Percentiles rank a stretch among this genome's conserved stretches.
Evolutionary conservation across 2,888 invertebrate genomes (phyloP).

Genomic region (Pantelozetes paolii): DNA sequence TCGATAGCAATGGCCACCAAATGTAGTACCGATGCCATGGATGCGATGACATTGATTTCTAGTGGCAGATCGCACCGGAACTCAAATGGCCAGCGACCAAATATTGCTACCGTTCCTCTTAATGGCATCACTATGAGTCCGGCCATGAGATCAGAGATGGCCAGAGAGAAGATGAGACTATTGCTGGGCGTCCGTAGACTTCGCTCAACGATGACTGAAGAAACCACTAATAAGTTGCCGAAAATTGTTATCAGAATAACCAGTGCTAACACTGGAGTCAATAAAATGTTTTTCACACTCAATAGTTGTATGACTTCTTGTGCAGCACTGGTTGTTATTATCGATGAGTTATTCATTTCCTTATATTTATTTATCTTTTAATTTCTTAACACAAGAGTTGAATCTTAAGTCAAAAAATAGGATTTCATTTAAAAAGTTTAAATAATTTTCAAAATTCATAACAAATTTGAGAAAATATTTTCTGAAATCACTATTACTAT

Average conservation of each 20-base stretch:
- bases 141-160: slow-evolving; percentile 7
- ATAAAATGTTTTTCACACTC: not conserved
- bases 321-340: not conserved
- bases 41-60: not conserved
- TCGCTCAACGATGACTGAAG: not conserved
- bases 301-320: not conserved
- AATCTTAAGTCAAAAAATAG: no score
- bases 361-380: no score
- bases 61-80: slow-evolving; percentile 9
- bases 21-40: slow-evolving; percentile 1
- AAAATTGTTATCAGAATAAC: not conserved
- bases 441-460: no score
- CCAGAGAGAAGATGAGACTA: slow-evolving; percentile 19
- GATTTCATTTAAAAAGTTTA: no score
- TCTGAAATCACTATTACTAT: no score
- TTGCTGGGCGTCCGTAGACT: slow-evolving; percentile 16
- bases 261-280: not conserved
- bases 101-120: not conserved
- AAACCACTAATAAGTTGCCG: slow-evolving; percentile 12
- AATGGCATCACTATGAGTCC: slow-evolving; percentile 26
- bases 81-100: slow-evolving; percentile 19
- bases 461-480: no score
- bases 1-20: slow-evolving; percentile 30
- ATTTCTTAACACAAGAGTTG: no score
- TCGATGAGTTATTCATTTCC: not conserved